Percentiles rank a stretch among this genome's conserved stretches.
Conservation (phyloP, 1,140 invertebrate species). For the Macrotrachela quadricornifera region DNA sequence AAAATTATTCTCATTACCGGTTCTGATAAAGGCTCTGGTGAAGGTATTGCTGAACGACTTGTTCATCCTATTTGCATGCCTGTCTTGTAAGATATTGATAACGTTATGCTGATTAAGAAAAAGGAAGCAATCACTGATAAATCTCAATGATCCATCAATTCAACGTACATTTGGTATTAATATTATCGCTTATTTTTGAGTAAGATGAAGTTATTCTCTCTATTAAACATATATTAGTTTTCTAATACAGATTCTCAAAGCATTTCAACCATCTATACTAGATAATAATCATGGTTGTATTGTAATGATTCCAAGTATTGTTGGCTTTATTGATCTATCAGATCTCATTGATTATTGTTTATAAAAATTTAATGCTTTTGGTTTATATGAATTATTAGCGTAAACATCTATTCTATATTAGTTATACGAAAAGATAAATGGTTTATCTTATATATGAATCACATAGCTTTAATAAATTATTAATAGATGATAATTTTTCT, state of each 20-base stretch:
- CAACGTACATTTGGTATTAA: slow-evolving; percentile 44
- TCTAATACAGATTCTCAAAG: slow-evolving; percentile 39
- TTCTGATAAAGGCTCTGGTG: slow-evolving; percentile 53
- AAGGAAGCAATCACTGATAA: too few relatives aligned
- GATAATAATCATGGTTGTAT: slow-evolving; percentile 62
- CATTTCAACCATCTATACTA: slow-evolving; percentile 58
- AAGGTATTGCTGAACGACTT: slow-evolving; percentile 52
- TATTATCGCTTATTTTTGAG: slow-evolving; percentile 44
- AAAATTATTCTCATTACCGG: slow-evolving; percentile 69
- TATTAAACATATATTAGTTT: too few relatives aligned
- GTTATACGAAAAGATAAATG: too few relatives aligned
- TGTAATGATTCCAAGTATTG: slow-evolving; percentile 75
- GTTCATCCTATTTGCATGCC: slow-evolving; percentile 54
- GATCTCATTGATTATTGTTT: slow-evolving; percentile 81
- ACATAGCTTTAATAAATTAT: too few relatives aligned
- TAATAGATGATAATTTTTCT: too few relatives aligned
- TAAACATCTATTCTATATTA: too few relatives aligned
- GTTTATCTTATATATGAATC: too few relatives aligned
- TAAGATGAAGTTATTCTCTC: too few relatives aligned
- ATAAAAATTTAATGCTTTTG: slow-evolving; percentile 74
- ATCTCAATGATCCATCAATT: slow-evolving; percentile 47
- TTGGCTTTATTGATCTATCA: slow-evolving; percentile 39
- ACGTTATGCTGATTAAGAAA: too few relatives aligned
- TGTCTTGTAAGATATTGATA: slow-evolving; percentile 78
- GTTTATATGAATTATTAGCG: slow-evolving; percentile 85